Conservation (phyloP, 2,797 vertebrate genomes). For the Heteromormyrus szaboi region DNA sequence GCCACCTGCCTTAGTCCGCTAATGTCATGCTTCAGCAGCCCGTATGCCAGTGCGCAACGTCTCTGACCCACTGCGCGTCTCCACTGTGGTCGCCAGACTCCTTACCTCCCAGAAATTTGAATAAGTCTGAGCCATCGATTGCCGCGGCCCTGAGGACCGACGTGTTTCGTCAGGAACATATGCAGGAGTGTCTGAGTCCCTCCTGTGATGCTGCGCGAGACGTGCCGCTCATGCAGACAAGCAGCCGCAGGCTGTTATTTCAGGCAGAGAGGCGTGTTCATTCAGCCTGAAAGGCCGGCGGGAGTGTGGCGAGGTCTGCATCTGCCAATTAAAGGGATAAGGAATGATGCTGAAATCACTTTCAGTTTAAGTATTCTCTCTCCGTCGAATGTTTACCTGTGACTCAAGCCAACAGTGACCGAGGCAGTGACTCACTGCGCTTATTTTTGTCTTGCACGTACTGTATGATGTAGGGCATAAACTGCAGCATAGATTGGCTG, state of each 20-base stretch:
- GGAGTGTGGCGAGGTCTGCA: neutral
- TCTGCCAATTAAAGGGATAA: neutral
- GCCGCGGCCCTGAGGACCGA: neutral
- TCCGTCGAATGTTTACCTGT: slow-evolving; percentile 1
- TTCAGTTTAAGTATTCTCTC: neutral
- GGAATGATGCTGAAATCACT: neutral
- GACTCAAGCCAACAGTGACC: neutral
- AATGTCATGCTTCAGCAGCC: neutral
- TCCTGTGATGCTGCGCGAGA: neutral
- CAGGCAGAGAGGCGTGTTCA: neutral
- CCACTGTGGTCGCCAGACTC: neutral
- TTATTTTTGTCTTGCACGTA: neutral
- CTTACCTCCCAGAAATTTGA: neutral
- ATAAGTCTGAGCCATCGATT: neutral
- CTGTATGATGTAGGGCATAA: neutral
- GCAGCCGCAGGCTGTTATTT: neutral
- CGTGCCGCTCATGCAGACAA: neutral
- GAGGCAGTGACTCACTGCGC: neutral
- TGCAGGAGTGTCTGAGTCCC: neutral
- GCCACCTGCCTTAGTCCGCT: neutral
- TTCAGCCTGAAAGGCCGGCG: neutral
- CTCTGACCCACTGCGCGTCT: neutral
- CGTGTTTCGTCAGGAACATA: neutral
- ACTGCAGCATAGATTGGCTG: neutral
- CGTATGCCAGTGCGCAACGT: neutral